Percentiles rank a stretch among this genome's conserved stretches.
Evolutionary conservation across 2,113 vertebrate genomes (phyloP).

Genomic region (Chamaea fasciata): DNA sequence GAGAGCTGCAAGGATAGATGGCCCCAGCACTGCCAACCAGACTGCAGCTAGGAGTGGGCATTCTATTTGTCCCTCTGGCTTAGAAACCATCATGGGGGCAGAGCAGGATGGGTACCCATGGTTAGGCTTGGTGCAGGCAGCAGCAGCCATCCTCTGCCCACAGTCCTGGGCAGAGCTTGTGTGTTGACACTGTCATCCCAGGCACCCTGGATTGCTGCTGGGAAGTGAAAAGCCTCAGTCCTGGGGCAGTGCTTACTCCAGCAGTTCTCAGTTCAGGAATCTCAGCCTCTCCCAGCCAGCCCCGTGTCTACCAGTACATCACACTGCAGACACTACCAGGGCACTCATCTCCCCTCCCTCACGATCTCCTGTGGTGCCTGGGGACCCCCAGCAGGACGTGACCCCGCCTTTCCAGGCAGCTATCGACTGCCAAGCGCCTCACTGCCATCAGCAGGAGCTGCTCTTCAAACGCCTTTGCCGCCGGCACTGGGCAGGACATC

Average conservation of each 20-base stretch:
- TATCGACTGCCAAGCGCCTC: neutral
- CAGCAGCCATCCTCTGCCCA: neutral
- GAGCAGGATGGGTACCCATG: neutral
- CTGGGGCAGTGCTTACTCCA: rapidly evolving
- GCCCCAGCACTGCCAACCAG: neutral
- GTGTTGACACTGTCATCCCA: neutral
- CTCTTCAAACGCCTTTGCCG: neutral
- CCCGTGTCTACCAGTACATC: rapidly evolving
- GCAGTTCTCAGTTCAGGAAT: neutral
- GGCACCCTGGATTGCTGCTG: neutral
- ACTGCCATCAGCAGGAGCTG: neutral
- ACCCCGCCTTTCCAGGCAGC: neutral
- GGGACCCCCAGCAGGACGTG: neutral
- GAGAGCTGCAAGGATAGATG: neutral
- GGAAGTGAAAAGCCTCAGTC: neutral
- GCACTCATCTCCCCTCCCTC: neutral
- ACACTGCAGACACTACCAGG: neutral
- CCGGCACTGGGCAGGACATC: neutral
- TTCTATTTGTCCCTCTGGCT: neutral
- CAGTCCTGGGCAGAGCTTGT: rapidly evolving
- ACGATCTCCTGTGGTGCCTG: neutral
- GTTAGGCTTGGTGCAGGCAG: neutral
- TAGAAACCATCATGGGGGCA: rapidly evolving
- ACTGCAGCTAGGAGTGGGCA: neutral
- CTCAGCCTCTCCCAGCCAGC: neutral